A percentile compares a stretch with the other conserved stretches of the same genome.
Evolutionary conservation across 2,113 vertebrate genomes (phyloP).

Genomic region (Plotosus lineatus): DNA sequence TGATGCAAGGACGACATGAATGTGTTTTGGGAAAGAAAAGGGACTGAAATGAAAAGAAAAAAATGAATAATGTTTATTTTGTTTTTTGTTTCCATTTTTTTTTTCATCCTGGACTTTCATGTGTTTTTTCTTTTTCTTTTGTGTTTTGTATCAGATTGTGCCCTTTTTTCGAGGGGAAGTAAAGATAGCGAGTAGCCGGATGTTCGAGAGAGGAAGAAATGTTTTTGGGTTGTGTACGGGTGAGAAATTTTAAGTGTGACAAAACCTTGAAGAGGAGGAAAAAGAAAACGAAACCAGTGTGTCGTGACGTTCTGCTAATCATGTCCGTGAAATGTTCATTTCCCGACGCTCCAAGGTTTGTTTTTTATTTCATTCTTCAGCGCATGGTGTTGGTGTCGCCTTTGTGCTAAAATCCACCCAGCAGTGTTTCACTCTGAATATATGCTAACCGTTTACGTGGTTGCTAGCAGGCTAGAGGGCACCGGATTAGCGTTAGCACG

Average conservation of each 20-base stretch:
- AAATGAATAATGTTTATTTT: constrained; percentile 24
- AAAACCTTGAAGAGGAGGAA: background rate
- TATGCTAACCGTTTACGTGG: background rate
- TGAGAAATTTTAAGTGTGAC: background rate
- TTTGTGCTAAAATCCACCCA: background rate
- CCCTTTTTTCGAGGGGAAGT: constrained; percentile 22
- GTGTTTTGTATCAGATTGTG: background rate
- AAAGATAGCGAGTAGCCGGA: background rate
- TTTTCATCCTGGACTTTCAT: constrained; percentile 9
- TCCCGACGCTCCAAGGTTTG: background rate
- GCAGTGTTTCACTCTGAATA: background rate
- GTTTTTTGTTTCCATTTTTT: constrained; percentile 33
- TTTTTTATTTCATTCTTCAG: background rate
- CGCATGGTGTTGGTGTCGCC: background rate
- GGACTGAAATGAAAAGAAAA: constrained; percentile 32
- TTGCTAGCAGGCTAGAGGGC: background rate
- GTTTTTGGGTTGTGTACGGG: background rate
- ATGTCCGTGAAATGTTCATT: background rate
- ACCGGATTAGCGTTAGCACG: background rate
- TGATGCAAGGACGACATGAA: constrained; percentile 54
- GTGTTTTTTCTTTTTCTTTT: constrained; percentile 40
- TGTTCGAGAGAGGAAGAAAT: background rate
- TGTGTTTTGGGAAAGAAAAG: constrained; percentile 60
- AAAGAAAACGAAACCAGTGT: background rate
- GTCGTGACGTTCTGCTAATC: background rate